phyloP scores from a whole-genome alignment of 2,888 invertebrate species.

The Synanthedon tipuliformis region DNA sequence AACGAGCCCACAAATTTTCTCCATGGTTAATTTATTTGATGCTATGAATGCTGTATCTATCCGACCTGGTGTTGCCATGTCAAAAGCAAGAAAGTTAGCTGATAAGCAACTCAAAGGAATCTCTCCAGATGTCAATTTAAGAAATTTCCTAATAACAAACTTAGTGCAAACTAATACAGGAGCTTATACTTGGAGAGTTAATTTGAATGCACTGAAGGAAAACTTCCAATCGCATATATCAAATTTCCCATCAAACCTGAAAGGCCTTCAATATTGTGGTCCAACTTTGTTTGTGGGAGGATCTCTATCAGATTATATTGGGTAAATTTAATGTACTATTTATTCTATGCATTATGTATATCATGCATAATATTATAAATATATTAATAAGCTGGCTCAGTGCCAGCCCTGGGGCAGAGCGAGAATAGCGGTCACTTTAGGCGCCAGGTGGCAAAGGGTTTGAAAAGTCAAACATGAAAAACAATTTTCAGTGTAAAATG shows the following conservation, averaged over 20 bases:
- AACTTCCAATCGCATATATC: constrained; percentile 75
- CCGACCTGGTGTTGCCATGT: constrained; percentile 72
- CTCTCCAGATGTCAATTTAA: constrained; percentile 70
- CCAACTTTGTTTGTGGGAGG: constrained; percentile 89
- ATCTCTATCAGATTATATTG: constrained; percentile 82
- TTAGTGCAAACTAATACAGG: constrained; percentile 76
- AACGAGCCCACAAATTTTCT: constrained; percentile 70
- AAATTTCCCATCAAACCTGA: constrained; percentile 71
- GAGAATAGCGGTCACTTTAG: too few species aligned
- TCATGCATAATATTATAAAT: not conserved
- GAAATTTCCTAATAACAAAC: constrained; percentile 88
- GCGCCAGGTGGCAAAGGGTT: too few species aligned
- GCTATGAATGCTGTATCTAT: constrained; percentile 74
- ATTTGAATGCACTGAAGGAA: constrained; percentile 77
- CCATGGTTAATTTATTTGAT: constrained; percentile 75
- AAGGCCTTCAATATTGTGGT: constrained; percentile 69
- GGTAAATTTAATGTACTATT: constrained; percentile 48
- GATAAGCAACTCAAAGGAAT: constrained; percentile 72
- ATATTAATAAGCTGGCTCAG: not conserved
- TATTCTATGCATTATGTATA: too few species aligned
- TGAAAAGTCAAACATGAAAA: too few species aligned
- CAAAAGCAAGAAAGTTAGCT: constrained; percentile 75
- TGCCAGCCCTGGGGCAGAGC: too few species aligned
- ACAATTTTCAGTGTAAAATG: too few species aligned
- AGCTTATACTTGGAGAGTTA: constrained; percentile 81